Base-by-base conservation (phyloP, 1,140 invertebrate species). In the Aphis craccivora region DNA sequence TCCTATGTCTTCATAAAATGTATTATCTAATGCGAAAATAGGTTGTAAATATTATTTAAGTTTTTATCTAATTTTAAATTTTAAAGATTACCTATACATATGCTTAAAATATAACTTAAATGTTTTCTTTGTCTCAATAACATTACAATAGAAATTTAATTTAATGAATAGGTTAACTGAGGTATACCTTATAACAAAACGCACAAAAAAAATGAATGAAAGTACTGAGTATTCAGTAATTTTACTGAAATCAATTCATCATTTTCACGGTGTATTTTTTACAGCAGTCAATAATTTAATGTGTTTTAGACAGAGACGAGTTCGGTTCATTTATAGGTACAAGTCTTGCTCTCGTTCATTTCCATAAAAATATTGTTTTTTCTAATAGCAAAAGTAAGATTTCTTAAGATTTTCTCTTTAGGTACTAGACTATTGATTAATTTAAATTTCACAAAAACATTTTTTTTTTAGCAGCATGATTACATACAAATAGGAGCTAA, bases 361-460 rank as follows among this genome's bases (percentile, higher is more conserved):
- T 67, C 37, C 89, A 55, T 90, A 55, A 92, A 92, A 83, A 92
- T 55, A 92, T 81, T 30, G 45, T 92, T 45, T 83, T 91, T 60
- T 83, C 18, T 81, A 3, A 8, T 35, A n/a, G 20, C 2, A 67
- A 20, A 90, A 60, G n/a, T 51, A 14, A 48, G 90, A 81, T 92
- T 92, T 92, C 90, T 92, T 45, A 37, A 48, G 22, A 92, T 92
- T 92, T 92, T 92, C 90, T 51, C 90, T 92, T 92, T 83, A 30
- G 60, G 60, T 76, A 92, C 25, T 37, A 11, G 20, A 83, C 8
- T 45, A 76, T 91, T 76, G 40, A 92, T 48, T 90, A 37, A 92
- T 92, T 51, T 37, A 83, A 83, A 51, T 83, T 92, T 81, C 67
- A 83, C 89, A 67, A 67, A 40, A 90, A 67, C 14, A 40, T 89